Evolutionary conservation across 2,797 vertebrate genomes (phyloP), one percentile per base, ranked within the genome.

Genomic region (Pachyuromys duprasi): DNA sequence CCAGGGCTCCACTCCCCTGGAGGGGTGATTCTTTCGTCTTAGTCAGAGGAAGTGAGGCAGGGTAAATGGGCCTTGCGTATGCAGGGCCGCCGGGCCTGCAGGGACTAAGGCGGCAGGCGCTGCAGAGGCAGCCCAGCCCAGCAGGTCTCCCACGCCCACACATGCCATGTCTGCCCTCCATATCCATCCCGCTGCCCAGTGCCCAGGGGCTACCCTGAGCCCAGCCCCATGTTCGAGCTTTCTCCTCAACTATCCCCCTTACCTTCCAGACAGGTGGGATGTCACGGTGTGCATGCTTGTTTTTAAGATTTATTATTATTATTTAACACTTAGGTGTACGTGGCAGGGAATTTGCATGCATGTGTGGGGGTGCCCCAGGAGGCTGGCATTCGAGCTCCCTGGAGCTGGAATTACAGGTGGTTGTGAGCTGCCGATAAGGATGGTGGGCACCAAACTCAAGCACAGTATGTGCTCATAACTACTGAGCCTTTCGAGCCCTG

Each of bases 21-120:
- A 96, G 95, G 90, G 49, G 45, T 90, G 72, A 93, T 82, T 95
- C 97, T 96, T 84, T 31, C 24, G 65, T 75, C 90, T 96, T 93
- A 97, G 96, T 97, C 95, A 97, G 94, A 97, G 96, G 97, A 97
- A 97, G 95, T 89, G 93, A 93, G 86, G 90, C 97, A 69, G 84
- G 89, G 94, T 55, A 57, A 87, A 95, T 6, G 89, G 55, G 92
- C 67, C 8, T 39, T 3, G 33, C 26, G 24, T 49, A 57, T 4
- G 14, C 22, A 13, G 55, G 6, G 82, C 93, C 17, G 0, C 89
- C 0, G 2, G 81, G 82, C 88, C 62, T 33, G 83, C 33, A 1
- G 55, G 20, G 88, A 36, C 81, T 63, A 4, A 33, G 87, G 67
- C 4, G 11, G 1, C 62, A 33, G 89, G 86, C 60, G 42, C 63